phyloP scores from a whole-genome alignment of 2,797 vertebrate genomes.

The Aulostomus chinensis region DNA sequence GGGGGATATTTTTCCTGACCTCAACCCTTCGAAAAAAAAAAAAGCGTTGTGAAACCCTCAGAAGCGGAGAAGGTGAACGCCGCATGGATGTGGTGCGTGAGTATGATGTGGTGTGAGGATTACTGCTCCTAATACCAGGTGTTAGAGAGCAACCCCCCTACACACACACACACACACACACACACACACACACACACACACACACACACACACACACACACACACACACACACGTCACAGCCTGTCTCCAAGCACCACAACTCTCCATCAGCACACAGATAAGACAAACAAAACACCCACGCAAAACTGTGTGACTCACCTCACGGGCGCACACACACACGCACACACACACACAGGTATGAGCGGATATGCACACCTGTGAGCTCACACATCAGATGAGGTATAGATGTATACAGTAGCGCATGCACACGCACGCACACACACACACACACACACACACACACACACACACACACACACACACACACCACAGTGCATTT shows the following conservation, averaged over 20 bases:
- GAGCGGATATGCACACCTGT: conserved; percentile 43
- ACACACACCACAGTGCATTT: conserved; percentile 44
- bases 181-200: conserved; percentile 43
- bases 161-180: conserved; percentile 27
- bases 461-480: conserved; percentile 19
- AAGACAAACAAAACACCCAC: conserved; percentile 73
- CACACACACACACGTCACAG: conserved; percentile 59
- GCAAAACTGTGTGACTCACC: conserved; percentile 67
- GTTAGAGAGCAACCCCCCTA: conserved; percentile 73
- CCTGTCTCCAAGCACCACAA: conserved; percentile 67
- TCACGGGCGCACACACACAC: conserved; percentile 27
- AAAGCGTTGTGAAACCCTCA: conserved; percentile 57
- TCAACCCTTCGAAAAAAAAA: not conserved
- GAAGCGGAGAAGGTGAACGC: conserved; percentile 26
- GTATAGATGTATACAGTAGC: conserved; percentile 12
- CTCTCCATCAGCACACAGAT: conserved; percentile 71
- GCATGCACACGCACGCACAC: no score
- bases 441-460: conserved; percentile 8
- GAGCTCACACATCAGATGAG: conserved; percentile 20
- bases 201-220: conserved; percentile 30
- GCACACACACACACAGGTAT: conserved; percentile 31
- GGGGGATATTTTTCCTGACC: conserved; percentile 11
- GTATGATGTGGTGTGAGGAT: conserved; percentile 74
- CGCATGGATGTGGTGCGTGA: conserved; percentile 70
- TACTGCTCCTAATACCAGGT: conserved; percentile 77